These are phyloP conservation scores for Leptopilina boulardi DNA, from an alignment of 1,140 invertebrate species.

Conservation along the genomic window DNA sequence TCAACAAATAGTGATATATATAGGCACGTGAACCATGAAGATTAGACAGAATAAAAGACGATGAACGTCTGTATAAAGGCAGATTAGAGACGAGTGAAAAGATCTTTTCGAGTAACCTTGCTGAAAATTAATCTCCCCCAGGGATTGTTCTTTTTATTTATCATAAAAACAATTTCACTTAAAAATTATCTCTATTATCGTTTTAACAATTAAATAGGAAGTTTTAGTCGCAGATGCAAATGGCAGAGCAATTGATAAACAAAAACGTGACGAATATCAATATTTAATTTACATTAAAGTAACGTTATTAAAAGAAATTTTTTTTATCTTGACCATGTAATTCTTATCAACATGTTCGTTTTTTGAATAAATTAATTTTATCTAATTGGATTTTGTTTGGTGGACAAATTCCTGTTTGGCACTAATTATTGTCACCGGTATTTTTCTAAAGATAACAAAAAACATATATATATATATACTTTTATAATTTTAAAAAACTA, in stretches of 20 bases:
- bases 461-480: neutral
- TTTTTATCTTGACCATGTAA: neutral
- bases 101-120: conserved; percentile 60
- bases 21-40: neutral
- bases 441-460: neutral
- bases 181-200: conserved; percentile 64
- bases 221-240: conserved; percentile 46
- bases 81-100: neutral
- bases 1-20: neutral
- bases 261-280: conserved; percentile 55
- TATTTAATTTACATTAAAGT: conserved; percentile 21
- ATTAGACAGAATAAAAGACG: neutral
- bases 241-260: conserved; percentile 48
- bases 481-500: conserved; percentile 64
- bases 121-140: conserved; percentile 53
- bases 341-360: neutral
- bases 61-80: neutral
- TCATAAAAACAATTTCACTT: conserved; percentile 55
- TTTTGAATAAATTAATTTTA: neutral
- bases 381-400: conserved; percentile 19
- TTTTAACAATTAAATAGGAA: conserved; percentile 50
- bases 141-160: conserved; percentile 56
- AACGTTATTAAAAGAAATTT: neutral
- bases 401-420: neutral
- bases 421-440: neutral